Conservation (phyloP, 2,888 invertebrate species). For the Perdita meconis region DNA sequence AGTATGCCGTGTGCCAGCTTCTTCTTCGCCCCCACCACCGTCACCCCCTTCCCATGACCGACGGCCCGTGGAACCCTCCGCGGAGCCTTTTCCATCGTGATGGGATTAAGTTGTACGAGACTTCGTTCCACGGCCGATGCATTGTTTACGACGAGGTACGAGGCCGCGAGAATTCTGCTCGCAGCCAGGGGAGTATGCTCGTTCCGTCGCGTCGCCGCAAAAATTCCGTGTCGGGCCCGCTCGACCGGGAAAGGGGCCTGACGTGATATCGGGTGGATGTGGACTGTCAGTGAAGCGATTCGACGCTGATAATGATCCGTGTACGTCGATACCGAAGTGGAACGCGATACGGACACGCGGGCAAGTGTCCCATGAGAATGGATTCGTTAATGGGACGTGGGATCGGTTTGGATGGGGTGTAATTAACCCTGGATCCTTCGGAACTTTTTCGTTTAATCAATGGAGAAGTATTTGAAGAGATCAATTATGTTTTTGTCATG, state of each 20-base stretch:
- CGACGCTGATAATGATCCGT: constrained; percentile 44
- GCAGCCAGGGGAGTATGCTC: background rate
- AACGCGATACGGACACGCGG: constrained; percentile 36
- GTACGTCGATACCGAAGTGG: constrained; percentile 41
- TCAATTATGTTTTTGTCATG: no score
- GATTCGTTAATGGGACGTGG: no score
- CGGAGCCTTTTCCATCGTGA: constrained; percentile 22
- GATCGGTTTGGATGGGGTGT: no score
- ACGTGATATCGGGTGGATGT: constrained; percentile 26
- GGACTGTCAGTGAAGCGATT: constrained; percentile 32
- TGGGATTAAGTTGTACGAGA: constrained; percentile 48
- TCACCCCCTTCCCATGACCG: no score
- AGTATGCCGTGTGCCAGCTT: constrained; percentile 4
- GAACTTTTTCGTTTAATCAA: no score
- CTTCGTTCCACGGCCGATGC: constrained; percentile 9
- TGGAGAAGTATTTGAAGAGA: no score
- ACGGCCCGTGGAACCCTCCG: background rate
- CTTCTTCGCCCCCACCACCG: background rate
- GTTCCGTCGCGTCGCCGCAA: no score
- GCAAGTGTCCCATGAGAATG: constrained; percentile 17
- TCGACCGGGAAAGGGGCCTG: background rate
- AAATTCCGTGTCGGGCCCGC: constrained; percentile 23
- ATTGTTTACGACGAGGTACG: constrained; percentile 40
- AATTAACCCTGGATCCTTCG: no score
- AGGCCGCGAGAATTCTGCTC: constrained; percentile 35